A percentile compares a stretch with the other conserved stretches of the same genome.
phyloP scores from a whole-genome alignment of 2,113 vertebrate genomes.

The Paramisgurnus dabryanus region DNA sequence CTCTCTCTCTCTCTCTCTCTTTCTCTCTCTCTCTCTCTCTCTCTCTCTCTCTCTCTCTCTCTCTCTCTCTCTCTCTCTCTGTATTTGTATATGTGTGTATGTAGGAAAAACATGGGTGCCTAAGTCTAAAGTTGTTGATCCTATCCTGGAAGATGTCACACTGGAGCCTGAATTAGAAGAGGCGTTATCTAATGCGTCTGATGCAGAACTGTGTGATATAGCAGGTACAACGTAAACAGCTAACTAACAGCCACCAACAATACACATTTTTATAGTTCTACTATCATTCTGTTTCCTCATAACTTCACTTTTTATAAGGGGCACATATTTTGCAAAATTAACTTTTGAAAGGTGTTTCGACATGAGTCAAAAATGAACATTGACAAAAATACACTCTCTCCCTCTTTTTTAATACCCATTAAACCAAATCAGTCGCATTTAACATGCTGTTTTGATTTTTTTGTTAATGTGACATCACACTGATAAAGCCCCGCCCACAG shows the following conservation, averaged over 20 bases:
- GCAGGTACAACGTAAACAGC: constrained; percentile 80
- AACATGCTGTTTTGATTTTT: too few species aligned
- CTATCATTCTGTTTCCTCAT: too few species aligned
- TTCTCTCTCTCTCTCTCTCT: not conserved
- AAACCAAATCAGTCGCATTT: too few species aligned
- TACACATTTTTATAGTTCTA: not conserved
- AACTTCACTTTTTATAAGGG: too few species aligned
- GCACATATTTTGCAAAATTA: too few species aligned
- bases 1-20: not conserved
- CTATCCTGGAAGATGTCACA: constrained; percentile 91
- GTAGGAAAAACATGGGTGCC: constrained; percentile 91
- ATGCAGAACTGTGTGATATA: constrained; percentile 96
- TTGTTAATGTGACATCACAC: too few species aligned
- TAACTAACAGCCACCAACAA: not conserved
- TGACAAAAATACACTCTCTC: too few species aligned
- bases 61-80: not conserved
- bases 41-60: not conserved
- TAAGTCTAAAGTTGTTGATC: constrained; percentile 86
- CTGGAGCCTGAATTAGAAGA: constrained; percentile 96
- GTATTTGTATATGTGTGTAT: not conserved
- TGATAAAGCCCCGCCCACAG: too few species aligned
- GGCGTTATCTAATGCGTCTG: constrained; percentile 89
- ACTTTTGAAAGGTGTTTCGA: too few species aligned
- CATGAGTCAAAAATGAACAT: too few species aligned
- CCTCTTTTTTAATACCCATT: too few species aligned